Evolutionary conservation across 2,113 vertebrate species (phyloP), one percentile per base, ranked within the genome.

Genomic region (Andinoacara biseriatus): DNA sequence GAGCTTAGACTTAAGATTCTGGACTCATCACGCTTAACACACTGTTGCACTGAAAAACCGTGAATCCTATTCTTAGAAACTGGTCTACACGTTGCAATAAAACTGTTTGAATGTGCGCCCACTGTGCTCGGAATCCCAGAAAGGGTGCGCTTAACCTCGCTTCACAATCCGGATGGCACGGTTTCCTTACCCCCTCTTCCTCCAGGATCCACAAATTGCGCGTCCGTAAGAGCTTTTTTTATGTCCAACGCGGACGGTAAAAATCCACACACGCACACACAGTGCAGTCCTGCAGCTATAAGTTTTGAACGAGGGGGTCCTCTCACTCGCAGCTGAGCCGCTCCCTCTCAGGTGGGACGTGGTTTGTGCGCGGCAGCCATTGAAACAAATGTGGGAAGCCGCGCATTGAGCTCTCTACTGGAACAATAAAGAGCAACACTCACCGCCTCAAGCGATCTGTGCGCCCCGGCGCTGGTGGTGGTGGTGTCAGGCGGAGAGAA

Each of bases 321-420:
- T 33, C 29, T 52, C 17, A 10, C 10, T 59, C 61, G 20, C 46
- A 59, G 74, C 80, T 13, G 59, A 59, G 22, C 77, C 86, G 59
- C 90, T 89, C 80, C 60, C 87, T 86, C 87, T 94, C 90, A 93
- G 90, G 83, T 84, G 85, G 91, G 90, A 91, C 91, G 89, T 80
- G 86, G 80, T 81, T 74, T 79, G 69, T 58, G 82, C 1, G 69
- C 9, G 69, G 91, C 43, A 60, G 90, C 91, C 93, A 94, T 94
- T 84, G 86, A 85, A 14, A 77, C 80, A 60, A 94, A 85, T 82
- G 89, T 65, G 80, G 74, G 31, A 76, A 86, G 74, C 80, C 85
- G 74, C 24, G 83, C 58, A n/a, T 5, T 1, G 80, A 67, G 87
- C 80, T 83, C 80, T 82, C 76, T 31, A 14, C 77, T 56, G 78